Conservation (phyloP, 2,888 invertebrate genomes). For the Copidosoma aretas region DNA sequence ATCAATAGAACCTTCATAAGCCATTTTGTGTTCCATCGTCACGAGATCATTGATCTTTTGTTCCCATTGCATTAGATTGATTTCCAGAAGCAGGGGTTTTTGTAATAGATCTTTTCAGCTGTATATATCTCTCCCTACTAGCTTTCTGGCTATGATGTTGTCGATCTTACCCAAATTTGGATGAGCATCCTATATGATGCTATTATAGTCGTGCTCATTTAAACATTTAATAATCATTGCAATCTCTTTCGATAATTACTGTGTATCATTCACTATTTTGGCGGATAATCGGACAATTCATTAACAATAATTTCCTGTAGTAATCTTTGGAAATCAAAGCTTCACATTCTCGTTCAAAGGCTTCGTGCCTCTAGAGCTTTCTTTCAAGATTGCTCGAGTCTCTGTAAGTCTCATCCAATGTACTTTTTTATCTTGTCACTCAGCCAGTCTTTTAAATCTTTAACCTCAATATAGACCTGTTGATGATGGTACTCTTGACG, state of each 20-base stretch:
- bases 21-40: conserved; percentile 85
- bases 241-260: conserved; percentile 68
- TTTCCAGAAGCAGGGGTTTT: conserved; percentile 86
- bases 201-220: conserved; percentile 74
- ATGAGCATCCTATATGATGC: conserved; percentile 88
- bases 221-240: conserved; percentile 72
- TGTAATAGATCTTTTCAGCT: conserved; percentile 90
- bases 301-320: conserved; percentile 62
- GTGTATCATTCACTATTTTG: background rate
- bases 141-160: conserved; percentile 76
- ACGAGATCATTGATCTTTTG: conserved; percentile 80
- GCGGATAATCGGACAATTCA: too few relatives aligned
- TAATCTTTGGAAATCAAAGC: conserved; percentile 75
- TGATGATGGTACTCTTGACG: conserved; percentile 90
- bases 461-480: conserved; percentile 90
- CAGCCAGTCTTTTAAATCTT: conserved; percentile 90
- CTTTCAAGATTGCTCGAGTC: conserved; percentile 88
- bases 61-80: conserved; percentile 84
- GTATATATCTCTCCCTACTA: conserved; percentile 87
- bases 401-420: conserved; percentile 90
- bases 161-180: conserved; percentile 89
- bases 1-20: conserved; percentile 94
- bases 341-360: conserved; percentile 90
- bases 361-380: conserved; percentile 94
- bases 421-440: conserved; percentile 89